A percentile compares a stretch with the other conserved stretches of the same genome.
These are phyloP conservation scores for Nasonia oneida DNA, from an alignment of 2,888 invertebrate genomes.

Conservation along the genomic window DNA sequence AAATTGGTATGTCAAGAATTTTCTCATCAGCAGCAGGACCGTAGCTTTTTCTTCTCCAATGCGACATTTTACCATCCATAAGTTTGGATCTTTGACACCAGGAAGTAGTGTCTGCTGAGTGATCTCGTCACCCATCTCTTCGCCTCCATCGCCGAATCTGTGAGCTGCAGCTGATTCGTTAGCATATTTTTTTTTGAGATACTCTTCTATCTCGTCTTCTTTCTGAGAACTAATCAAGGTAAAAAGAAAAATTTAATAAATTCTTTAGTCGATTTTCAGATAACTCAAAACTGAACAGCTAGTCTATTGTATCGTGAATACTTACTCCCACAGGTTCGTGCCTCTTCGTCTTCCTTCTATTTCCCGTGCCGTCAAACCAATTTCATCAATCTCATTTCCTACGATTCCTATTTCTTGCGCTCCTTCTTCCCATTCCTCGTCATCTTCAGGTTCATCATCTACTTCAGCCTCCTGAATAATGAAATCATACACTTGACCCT, in stretches of 20 bases:
- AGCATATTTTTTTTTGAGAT: constrained; percentile 96
- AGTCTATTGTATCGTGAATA: constrained; percentile 59
- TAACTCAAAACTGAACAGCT: neutral
- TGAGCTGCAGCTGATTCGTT: constrained; percentile 91
- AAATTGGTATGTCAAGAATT: constrained; percentile 93
- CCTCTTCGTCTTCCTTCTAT: constrained; percentile 96
- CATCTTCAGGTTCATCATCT: constrained; percentile 92
- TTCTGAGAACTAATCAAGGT: constrained; percentile 84
- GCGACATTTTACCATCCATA: constrained; percentile 99
- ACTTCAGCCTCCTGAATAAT: constrained; percentile 98
- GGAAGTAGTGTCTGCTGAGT: constrained; percentile 98
- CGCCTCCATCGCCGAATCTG: constrained; percentile 97
- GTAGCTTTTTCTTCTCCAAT: constrained; percentile 98
- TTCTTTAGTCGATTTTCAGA: neutral
- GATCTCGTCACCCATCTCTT: constrained; percentile 98
- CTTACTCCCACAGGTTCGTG: constrained; percentile 93
- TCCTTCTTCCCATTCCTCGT: constrained; percentile 98
- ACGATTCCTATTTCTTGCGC: constrained; percentile 95
- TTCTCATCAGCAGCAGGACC: constrained; percentile 95
- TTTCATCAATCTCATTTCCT: constrained; percentile 93
- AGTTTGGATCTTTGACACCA: constrained; percentile 98
- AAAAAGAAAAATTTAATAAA: neutral
- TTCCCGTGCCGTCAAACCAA: constrained; percentile 95
- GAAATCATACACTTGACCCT: constrained; percentile 91
- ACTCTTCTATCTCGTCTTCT: constrained; percentile 98